Percentiles rank a stretch among this genome's conserved stretches.
Evolutionary conservation across 2,888 invertebrate species (phyloP).

Genomic region (Sicus ferrugineus): DNA sequence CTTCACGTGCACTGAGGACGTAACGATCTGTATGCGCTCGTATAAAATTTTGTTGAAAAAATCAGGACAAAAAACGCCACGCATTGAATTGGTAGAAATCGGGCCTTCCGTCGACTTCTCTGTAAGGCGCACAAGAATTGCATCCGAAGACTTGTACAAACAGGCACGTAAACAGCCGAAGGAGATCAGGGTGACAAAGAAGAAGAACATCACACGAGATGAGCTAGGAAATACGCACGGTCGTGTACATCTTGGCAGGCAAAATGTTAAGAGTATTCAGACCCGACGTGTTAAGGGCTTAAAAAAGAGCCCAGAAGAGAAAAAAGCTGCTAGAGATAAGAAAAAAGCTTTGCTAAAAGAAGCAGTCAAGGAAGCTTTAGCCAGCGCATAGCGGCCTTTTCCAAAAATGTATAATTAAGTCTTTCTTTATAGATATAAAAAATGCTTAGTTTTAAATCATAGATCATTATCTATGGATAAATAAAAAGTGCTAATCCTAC

Average conservation of each 20-base stretch:
- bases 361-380: constrained; percentile 48
- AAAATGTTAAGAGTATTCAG: constrained; percentile 80
- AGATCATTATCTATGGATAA: not conserved
- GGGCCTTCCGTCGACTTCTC: constrained; percentile 90
- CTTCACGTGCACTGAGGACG: constrained; percentile 83
- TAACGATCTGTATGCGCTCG: constrained; percentile 79
- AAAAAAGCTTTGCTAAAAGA: constrained; percentile 64
- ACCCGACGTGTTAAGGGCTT: constrained; percentile 92
- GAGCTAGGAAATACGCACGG: constrained; percentile 89
- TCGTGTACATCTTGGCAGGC: constrained; percentile 91
- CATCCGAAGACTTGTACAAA: constrained; percentile 88
- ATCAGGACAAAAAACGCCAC: constrained; percentile 86
- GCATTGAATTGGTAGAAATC: constrained; percentile 78
- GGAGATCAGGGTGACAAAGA: constrained; percentile 78
- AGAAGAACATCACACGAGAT: constrained; percentile 91
- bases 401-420: constrained; percentile 22
- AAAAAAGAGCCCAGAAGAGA: constrained; percentile 76
- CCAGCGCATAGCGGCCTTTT: no score
- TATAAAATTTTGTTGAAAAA: constrained; percentile 87
- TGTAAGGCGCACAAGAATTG: constrained; percentile 85
- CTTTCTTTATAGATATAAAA: no score
- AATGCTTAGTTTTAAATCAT: not conserved
- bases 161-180: constrained; percentile 82
- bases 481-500: not conserved
- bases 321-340: constrained; percentile 69